These are phyloP conservation scores for Scaptomyza hsui DNA, from an alignment of 1,140 invertebrate species.

Conservation along the genomic window DNA sequence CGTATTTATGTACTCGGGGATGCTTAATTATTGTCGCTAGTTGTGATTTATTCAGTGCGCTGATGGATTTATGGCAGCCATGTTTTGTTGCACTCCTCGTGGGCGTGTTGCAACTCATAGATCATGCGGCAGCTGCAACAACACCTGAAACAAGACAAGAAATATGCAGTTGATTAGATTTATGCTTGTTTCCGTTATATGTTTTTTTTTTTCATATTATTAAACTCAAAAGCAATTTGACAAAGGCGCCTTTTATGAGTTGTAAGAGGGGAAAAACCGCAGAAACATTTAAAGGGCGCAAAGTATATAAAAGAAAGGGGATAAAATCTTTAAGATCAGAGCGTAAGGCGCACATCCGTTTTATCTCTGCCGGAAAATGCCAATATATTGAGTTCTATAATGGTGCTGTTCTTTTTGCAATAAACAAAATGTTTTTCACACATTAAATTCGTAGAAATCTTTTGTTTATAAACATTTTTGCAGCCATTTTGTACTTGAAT, in stretches of 20 bases:
- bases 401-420: constrained; percentile 7
- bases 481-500: not conserved
- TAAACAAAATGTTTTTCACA: constrained; percentile 14
- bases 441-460: constrained; percentile 11
- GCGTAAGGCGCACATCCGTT: constrained; percentile 21
- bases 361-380: constrained; percentile 21
- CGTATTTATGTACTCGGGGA: constrained; percentile 30
- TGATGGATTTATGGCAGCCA: constrained; percentile 81
- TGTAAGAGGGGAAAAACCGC: not conserved
- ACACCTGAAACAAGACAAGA: constrained; percentile 57
- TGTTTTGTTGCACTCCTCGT: constrained; percentile 51
- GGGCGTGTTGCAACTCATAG: constrained; percentile 54
- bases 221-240: not conserved
- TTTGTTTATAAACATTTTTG: constrained; percentile 40
- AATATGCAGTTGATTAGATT: constrained; percentile 66
- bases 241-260: not conserved
- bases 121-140: constrained; percentile 58
- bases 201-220: not conserved
- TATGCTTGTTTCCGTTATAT: constrained; percentile 54
- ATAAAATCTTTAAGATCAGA: not conserved
- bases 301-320: not conserved
- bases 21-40: constrained; percentile 62
- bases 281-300: not conserved
- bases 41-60: constrained; percentile 68
- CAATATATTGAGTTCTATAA: constrained; percentile 24